Base-by-base conservation (phyloP, 1,140 invertebrate genomes). In the Drosophila repletoides region DNA sequence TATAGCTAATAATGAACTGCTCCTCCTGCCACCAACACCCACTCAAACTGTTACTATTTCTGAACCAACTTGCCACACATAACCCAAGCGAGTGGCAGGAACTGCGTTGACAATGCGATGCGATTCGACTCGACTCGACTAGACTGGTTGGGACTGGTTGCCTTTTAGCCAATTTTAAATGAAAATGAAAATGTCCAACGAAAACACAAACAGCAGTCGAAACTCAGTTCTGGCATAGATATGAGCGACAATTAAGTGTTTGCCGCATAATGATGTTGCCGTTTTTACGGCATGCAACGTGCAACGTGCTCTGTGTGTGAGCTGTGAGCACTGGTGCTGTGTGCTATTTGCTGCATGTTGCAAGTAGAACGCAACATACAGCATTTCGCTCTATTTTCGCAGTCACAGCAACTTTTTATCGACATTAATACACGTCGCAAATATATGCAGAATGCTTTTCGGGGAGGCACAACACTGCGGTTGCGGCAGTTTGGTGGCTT, bases 191-290 rank as follows among this genome's bases (percentile, higher is more conserved):
- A 81, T 72, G 79, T 63, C 46, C 64, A 61, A 45, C 58, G 33
- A 51, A 59, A 63, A 53, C 31, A 60, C 41, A 52, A 60, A 58
- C 34, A 53, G 68, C 48, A 53, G 56, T 53, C 40, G 59, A 45
- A 70, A 43, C 41, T 46, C 43, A 34, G 21, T 56, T 31, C 5
- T 26, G 72, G 56, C 74, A 71, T 58, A 83, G 77, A 84, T 84
- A 84, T 83, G 77, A 79, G 80, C 80, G 79, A 86, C 61, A 84
- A 84, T 84, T 84, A 84, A 84, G 79, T 84, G 79, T 72, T 83
- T 84, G 79, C 79, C 79, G 79, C 79, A 84, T 84, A 84, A 84
- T 84, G 79, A 86, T 84, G 79, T 83, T 72, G 74, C 74, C 46
- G 66, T 79, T 79, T 83, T 83, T 81, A 60, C 52, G 63, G 21